Conservation (phyloP, 1,140 invertebrate genomes). For the Papilio aristodemus region DNA sequence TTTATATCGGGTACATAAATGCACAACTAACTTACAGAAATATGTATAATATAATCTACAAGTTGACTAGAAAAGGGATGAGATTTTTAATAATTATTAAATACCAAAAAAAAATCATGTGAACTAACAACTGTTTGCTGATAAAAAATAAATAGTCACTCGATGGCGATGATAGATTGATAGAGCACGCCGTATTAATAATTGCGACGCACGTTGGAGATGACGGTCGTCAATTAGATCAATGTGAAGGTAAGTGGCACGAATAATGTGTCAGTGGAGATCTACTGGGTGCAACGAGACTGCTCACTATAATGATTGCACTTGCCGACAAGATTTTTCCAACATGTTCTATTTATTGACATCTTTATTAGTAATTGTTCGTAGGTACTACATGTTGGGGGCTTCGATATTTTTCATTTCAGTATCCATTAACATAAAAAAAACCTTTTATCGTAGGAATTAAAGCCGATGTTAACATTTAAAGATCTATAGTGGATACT, state of each 20-base stretch:
- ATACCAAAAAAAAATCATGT: neutral
- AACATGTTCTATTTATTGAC: neutral
- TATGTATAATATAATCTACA: too few species aligned
- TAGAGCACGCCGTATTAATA: conserved; percentile 6
- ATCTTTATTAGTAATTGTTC: neutral
- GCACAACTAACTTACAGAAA: too few species aligned
- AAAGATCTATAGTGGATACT: too few species aligned
- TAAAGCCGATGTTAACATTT: too few species aligned
- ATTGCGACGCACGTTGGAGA: neutral
- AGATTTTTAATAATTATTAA: neutral
- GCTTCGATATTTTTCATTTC: too few species aligned
- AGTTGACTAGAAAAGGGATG: neutral
- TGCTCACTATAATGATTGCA: conserved; percentile 2
- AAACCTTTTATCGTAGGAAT: too few species aligned
- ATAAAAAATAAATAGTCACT: conserved; percentile 6
- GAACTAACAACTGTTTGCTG: neutral
- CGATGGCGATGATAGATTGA: conserved; percentile 10
- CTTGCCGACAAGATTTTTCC: neutral
- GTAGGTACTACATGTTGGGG: neutral
- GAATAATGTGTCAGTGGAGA: neutral
- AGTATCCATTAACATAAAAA: too few species aligned
- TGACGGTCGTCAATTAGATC: conserved; percentile 8
- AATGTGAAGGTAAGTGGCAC: conserved; percentile 16
- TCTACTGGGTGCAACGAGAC: neutral
- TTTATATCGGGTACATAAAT: too few species aligned